Evolutionary conservation across 1,140 invertebrate species (phyloP).

Genomic region (Orius insidiosus): DNA sequence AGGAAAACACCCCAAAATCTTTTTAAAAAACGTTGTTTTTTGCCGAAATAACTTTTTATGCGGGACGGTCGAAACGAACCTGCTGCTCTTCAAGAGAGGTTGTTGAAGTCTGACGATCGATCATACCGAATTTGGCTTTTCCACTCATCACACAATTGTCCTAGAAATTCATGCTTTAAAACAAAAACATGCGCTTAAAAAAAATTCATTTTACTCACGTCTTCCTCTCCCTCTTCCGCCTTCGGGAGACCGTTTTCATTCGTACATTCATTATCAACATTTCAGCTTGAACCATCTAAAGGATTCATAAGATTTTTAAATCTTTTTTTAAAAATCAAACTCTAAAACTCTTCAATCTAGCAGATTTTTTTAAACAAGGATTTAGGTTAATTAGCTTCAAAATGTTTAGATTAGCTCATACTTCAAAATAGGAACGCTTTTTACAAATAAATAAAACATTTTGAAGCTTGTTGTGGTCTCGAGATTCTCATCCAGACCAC

Average conservation of each 20-base stretch:
- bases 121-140: not conserved
- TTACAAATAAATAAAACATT: slow-evolving; percentile 14
- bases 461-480: slow-evolving; percentile 13
- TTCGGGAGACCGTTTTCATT: not conserved
- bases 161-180: no score
- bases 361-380: no score
- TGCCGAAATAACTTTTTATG: no score
- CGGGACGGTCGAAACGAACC: not conserved
- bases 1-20: no score
- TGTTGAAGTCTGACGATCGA: slow-evolving; percentile 16
- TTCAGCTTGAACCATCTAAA: slow-evolving; percentile 4
- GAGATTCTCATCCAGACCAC: not conserved
- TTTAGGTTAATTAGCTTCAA: slow-evolving; percentile 14
- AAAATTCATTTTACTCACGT: not conserved
- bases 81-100: slow-evolving; percentile 13
- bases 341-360: no score
- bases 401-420: slow-evolving; percentile 13
- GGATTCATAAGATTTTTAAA: not conserved
- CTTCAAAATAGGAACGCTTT: slow-evolving; percentile 17
- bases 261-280: not conserved
- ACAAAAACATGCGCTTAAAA: no score
- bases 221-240: not conserved
- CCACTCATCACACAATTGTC: no score
- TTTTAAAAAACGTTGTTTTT: not conserved
- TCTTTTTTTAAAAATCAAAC: no score